Conservation (phyloP, 2,113 vertebrate species). For the Myrmecobius fasciatus region DNA sequence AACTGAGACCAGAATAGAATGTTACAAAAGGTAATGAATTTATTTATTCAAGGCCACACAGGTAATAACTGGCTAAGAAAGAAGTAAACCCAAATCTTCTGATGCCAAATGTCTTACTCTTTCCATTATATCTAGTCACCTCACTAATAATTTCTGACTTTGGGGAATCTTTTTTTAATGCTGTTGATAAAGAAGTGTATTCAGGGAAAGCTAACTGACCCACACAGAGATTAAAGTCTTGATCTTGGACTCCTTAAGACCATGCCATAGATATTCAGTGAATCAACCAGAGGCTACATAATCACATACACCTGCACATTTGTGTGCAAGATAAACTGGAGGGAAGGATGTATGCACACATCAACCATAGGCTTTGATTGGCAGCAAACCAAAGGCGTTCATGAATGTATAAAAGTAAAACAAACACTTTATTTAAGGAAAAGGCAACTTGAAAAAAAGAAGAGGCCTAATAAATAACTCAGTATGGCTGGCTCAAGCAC, state of each 20-base stretch:
- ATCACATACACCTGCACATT: neutral
- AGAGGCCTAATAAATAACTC: slow-evolving; percentile 84
- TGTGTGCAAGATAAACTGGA: neutral
- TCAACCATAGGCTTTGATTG: slow-evolving; percentile 50
- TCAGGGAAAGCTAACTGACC: neutral
- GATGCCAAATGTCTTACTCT: neutral
- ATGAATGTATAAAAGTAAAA: slow-evolving; percentile 61
- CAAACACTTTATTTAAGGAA: slow-evolving; percentile 81
- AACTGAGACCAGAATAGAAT: neutral
- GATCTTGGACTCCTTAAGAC: neutral
- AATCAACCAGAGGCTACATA: neutral
- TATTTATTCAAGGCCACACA: neutral
- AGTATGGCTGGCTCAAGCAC: slow-evolving; percentile 83
- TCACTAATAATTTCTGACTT: neutral
- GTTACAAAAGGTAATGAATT: neutral
- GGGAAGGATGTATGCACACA: neutral
- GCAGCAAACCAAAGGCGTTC: slow-evolving; percentile 67
- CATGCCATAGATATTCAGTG: neutral
- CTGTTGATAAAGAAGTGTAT: neutral
- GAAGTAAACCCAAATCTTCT: neutral
- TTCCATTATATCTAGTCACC: neutral
- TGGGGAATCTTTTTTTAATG: neutral
- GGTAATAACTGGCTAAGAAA: neutral
- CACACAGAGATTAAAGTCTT: neutral
- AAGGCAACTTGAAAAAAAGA: slow-evolving; percentile 75